Percentiles rank a stretch among this genome's conserved stretches.
Conservation (phyloP, 2,113 vertebrate genomes). For the Malaclemys terrapin region DNA sequence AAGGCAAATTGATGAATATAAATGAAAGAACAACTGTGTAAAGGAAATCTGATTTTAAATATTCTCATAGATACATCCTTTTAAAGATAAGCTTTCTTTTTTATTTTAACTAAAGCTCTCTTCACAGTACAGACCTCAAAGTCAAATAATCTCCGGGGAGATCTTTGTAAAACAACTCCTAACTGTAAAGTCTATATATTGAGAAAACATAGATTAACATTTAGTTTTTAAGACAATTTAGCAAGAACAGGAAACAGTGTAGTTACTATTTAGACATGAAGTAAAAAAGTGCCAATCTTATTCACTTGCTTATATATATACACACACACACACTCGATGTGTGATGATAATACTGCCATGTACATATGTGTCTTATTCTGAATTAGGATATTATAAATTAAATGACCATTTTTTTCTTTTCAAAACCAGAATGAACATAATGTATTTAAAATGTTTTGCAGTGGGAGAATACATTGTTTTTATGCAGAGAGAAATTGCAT, state of each 20-base stretch:
- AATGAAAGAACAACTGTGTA: conserved; percentile 20
- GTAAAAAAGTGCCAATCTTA: neutral
- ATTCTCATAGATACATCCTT: neutral
- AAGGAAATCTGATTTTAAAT: conserved; percentile 4
- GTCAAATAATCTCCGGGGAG: conserved; percentile 6
- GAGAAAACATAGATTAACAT: neutral
- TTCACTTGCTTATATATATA: neutral
- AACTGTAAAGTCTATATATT: rapidly evolving
- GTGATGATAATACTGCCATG: neutral
- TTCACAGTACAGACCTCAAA: conserved; percentile 31
- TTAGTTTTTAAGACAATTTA: neutral
- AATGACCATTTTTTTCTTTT: neutral
- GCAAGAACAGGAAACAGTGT: neutral
- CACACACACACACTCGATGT: neutral
- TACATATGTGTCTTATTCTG: neutral
- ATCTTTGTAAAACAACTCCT: neutral
- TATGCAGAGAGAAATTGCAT: conserved; percentile 17
- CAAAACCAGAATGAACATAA: neutral
- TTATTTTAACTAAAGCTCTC: neutral
- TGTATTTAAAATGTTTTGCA: conserved; percentile 11
- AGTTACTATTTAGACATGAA: neutral
- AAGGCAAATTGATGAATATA: conserved; percentile 7
- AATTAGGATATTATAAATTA: neutral
- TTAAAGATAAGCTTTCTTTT: conserved; percentile 10
- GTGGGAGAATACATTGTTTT: conserved; percentile 6